These are phyloP conservation scores for Phalacrocorax pelagicus DNA, from an alignment of 2,113 vertebrate species.

Conservation along the genomic window DNA sequence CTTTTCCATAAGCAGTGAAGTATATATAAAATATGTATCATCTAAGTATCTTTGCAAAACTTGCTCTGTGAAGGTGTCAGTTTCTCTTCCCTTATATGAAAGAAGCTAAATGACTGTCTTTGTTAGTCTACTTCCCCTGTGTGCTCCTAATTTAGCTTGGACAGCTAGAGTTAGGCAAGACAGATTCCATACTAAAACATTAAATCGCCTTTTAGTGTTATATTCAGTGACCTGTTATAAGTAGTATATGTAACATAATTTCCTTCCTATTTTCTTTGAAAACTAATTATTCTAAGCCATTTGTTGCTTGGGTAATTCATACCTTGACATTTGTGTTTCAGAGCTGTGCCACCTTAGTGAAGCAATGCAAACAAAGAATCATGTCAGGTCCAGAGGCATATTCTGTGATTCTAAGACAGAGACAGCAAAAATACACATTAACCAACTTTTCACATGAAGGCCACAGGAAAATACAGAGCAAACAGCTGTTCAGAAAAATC, in stretches of 20 bases:
- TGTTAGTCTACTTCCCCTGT: background rate
- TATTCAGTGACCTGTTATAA: background rate
- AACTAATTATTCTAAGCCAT: background rate
- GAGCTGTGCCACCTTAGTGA: background rate
- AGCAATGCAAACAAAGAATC: background rate
- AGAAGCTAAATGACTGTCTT: background rate
- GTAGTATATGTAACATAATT: background rate
- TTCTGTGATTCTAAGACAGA: background rate
- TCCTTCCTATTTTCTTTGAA: background rate
- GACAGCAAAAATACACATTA: background rate
- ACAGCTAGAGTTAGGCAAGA: background rate
- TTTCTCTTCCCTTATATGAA: background rate
- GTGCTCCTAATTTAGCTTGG: slow-evolving; percentile 17
- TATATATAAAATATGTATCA: background rate
- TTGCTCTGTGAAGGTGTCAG: background rate
- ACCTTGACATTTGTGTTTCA: background rate
- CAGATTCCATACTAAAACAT: background rate
- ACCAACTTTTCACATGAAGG: background rate
- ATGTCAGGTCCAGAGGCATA: background rate
- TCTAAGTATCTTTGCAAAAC: background rate
- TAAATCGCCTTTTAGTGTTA: slow-evolving; percentile 24
- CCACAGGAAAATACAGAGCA: background rate
- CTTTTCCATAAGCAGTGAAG: background rate
- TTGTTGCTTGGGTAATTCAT: background rate
- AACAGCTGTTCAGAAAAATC: background rate